Evolutionary conservation across 2,113 vertebrate genomes (phyloP).

Genomic region (Podarcis cretensis): DNA sequence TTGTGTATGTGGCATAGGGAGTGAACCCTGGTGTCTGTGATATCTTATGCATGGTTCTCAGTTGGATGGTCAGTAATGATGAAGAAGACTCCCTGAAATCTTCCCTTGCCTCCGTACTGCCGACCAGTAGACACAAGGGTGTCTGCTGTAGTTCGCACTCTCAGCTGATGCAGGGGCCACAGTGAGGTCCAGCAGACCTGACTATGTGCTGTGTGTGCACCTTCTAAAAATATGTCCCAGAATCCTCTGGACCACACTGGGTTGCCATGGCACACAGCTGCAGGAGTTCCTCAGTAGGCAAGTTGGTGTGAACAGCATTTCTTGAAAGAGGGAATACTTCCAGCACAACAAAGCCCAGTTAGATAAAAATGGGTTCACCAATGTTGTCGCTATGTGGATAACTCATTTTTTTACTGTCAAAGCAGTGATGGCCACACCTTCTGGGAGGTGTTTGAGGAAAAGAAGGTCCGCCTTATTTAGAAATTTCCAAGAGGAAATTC

Average conservation of each 20-base stretch:
- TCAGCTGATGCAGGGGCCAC: background rate
- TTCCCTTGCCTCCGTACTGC: background rate
- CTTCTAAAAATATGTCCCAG: background rate
- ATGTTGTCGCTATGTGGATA: background rate
- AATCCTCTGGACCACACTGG: background rate
- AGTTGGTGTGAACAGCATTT: background rate
- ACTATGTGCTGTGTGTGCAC: too few relatives aligned
- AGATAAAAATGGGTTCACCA: background rate
- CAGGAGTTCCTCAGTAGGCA: background rate
- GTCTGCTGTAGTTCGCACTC: background rate
- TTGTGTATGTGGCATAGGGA: too few relatives aligned
- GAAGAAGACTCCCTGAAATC: too few relatives aligned
- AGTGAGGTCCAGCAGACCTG: background rate
- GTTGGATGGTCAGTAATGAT: too few relatives aligned
- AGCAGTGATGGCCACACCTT: background rate
- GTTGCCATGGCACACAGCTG: background rate
- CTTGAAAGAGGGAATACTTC: background rate
- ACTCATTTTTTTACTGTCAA: background rate
- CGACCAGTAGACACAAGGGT: background rate
- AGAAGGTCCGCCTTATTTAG: background rate
- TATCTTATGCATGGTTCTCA: too few relatives aligned
- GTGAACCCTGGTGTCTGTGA: too few relatives aligned
- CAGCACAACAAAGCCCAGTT: background rate
- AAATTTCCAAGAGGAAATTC: constrained; percentile 62
- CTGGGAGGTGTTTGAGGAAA: background rate